phyloP scores from a whole-genome alignment of 2,888 invertebrate genomes.

The Neoaliturus tenellus region DNA sequence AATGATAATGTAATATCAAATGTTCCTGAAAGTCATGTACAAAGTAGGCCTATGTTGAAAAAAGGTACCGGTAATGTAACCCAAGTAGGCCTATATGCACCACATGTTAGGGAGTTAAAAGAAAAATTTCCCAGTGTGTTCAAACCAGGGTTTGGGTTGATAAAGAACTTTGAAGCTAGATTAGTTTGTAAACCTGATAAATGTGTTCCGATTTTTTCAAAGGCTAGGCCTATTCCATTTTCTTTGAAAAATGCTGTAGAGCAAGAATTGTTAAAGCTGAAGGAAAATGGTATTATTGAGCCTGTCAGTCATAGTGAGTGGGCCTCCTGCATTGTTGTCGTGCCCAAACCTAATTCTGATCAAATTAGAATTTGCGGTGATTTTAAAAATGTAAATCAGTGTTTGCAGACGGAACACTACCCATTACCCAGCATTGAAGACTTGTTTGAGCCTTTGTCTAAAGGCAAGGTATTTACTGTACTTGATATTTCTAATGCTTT shows the following conservation, averaged over 20 bases:
- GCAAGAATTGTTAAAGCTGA: background rate
- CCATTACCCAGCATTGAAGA: background rate
- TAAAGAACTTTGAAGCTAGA: too few species aligned
- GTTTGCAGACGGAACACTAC: background rate
- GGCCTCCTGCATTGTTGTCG: background rate
- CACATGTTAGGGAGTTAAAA: too few species aligned
- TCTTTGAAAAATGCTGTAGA: background rate
- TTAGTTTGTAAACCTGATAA: slow-evolving; percentile 19
- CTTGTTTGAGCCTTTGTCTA: background rate
- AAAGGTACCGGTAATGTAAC: too few species aligned
- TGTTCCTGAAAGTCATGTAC: too few species aligned
- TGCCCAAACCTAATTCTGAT: background rate
- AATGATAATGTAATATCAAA: too few species aligned
- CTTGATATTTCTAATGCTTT: background rate
- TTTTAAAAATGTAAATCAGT: background rate
- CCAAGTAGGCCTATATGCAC: too few species aligned
- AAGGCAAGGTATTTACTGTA: slow-evolving; percentile 6
- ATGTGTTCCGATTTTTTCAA: too few species aligned
- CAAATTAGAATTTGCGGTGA: background rate
- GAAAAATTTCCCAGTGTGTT: too few species aligned
- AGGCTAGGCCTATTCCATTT: background rate
- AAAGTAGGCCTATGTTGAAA: too few species aligned
- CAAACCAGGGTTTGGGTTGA: too few species aligned
- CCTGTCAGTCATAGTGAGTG: background rate
- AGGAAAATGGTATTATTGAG: background rate